A percentile compares a stretch with the other conserved stretches of the same genome.
phyloP scores from a whole-genome alignment of 2,888 invertebrate species.

The Spatulosminthurus flaviceps region DNA sequence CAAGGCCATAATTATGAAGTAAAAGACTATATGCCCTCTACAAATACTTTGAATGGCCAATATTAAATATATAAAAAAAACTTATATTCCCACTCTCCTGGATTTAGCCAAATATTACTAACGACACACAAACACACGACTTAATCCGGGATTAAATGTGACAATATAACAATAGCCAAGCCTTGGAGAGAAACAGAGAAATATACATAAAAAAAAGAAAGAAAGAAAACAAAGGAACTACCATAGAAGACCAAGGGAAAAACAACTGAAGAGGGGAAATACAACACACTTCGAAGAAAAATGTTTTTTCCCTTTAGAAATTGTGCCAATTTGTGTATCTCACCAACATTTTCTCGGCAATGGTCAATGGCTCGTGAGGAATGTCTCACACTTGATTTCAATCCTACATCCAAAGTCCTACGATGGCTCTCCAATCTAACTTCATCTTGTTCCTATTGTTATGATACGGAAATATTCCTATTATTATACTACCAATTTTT shows the following conservation, averaged over 20 bases:
- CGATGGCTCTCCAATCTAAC: not conserved
- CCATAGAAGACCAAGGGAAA: too few relatives aligned
- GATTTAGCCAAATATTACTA: not conserved
- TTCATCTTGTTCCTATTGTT: not conserved
- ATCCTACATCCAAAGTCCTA: not conserved
- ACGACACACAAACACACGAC: too few relatives aligned
- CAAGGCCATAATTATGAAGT: too few relatives aligned
- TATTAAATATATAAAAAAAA: too few relatives aligned
- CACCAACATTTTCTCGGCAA: not conserved
- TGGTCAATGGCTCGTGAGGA: not conserved
- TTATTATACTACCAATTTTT: not conserved
- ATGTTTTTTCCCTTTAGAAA: not conserved
- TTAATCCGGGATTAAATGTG: conserved; percentile 1
- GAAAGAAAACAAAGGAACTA: too few relatives aligned
- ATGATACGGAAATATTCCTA: conserved; percentile 9
- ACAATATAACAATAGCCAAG: not conserved
- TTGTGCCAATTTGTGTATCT: conserved; percentile 11
- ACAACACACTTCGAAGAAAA: not conserved
- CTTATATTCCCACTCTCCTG: too few relatives aligned
- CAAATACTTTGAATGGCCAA: too few relatives aligned
- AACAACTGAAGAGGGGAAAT: too few relatives aligned
- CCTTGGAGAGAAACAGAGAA: not conserved
- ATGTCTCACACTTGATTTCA: not conserved
- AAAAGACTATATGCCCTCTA: too few relatives aligned
- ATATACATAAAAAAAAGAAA: too few relatives aligned